These are phyloP conservation scores for Pristionchus exspectatus DNA, from an alignment of 2,888 invertebrate genomes.

Conservation along the genomic window DNA sequence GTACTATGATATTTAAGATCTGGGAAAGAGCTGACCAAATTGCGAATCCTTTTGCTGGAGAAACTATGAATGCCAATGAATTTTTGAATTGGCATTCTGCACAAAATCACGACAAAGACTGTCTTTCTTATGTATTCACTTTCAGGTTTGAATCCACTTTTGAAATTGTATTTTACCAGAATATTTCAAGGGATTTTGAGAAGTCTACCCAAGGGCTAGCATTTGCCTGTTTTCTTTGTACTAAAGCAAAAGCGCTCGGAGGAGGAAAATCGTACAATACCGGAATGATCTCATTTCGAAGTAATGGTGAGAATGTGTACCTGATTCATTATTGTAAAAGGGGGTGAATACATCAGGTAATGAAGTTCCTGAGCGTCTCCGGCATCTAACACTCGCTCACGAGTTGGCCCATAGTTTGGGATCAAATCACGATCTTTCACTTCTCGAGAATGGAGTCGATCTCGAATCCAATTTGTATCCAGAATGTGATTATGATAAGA, in stretches of 20 bases:
- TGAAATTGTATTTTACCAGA: not conserved
- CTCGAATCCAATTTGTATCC: not conserved
- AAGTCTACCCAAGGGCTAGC: not conserved
- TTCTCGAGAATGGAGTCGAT: not conserved
- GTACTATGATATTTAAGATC: not conserved
- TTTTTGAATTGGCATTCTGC: not conserved
- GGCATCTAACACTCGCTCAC: constrained; percentile 16
- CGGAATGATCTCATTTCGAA: not conserved
- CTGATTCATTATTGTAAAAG: not conserved
- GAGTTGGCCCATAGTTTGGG: not conserved
- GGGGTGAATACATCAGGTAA: not conserved
- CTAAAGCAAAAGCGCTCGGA: not conserved
- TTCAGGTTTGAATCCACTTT: not conserved
- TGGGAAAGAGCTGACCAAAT: not conserved
- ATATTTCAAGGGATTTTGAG: not conserved
- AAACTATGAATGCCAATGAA: not conserved
- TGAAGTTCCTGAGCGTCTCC: not conserved
- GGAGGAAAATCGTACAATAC: not conserved
- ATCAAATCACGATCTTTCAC: not conserved
- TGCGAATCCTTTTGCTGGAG: not conserved
- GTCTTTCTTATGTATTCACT: not conserved
- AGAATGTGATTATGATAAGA: not conserved
- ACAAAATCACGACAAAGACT: not conserved
- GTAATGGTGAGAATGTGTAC: not conserved
- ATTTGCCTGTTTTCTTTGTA: not conserved